phyloP scores from a whole-genome alignment of 2,888 invertebrate species.

The Andrena bicolor region DNA sequence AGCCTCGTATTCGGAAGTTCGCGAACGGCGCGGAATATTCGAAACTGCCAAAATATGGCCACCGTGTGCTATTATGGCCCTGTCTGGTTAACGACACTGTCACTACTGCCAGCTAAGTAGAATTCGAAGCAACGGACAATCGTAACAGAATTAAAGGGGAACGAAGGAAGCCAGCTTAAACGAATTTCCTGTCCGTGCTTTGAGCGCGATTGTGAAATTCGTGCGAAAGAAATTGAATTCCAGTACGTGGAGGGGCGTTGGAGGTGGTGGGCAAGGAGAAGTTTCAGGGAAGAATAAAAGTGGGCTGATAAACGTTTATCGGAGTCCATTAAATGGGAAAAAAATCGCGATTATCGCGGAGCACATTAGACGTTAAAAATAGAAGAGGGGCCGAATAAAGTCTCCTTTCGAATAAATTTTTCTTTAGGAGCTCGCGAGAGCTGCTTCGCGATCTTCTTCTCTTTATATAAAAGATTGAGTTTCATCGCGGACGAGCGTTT shows the following conservation, averaged over 20 bases:
- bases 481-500: conserved; percentile 42
- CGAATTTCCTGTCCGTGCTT: conserved; percentile 19
- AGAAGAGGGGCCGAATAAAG: conserved; percentile 30
- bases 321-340: conserved; percentile 5
- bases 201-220: conserved; percentile 3
- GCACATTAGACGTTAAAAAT: conserved; percentile 15
- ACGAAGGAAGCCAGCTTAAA: not conserved
- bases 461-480: conserved; percentile 39
- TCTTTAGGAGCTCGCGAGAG: conserved; percentile 37
- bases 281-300: conserved; percentile 7
- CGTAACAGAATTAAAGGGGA: conserved; percentile 1
- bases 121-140: conserved; percentile 9
- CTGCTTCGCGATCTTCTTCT: conserved; percentile 40
- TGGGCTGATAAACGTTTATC: conserved; percentile 49
- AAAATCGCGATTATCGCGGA: conserved; percentile 30
- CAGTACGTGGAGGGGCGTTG: not conserved
- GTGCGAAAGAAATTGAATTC: conserved; percentile 32
- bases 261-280: not conserved
- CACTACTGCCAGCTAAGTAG: not conserved
- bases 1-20: conserved; percentile 7
- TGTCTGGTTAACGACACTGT: not conserved
- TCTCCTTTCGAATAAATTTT: conserved; percentile 57
- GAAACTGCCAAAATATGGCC: too few species aligned
- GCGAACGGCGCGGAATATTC: not conserved
- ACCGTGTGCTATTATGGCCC: too few species aligned